These are phyloP conservation scores for Cataglyphis cursor DNA, from an alignment of 2,888 invertebrate species.

Conservation along the genomic window DNA sequence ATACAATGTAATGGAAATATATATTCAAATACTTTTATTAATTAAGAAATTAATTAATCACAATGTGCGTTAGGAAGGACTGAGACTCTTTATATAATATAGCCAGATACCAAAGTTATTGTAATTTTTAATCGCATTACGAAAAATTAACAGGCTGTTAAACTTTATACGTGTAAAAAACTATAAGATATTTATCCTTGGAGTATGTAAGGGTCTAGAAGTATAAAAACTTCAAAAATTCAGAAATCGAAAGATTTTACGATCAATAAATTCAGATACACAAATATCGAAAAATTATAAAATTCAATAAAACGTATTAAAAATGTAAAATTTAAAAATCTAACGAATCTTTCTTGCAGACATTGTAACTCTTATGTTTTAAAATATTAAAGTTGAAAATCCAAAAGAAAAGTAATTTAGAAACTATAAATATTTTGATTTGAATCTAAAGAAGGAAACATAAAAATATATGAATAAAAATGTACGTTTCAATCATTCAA, in stretches of 20 bases:
- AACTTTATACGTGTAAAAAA: slow-evolving; percentile 11
- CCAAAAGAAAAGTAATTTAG: background rate
- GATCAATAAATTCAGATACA: background rate
- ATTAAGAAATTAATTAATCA: slow-evolving; percentile 46
- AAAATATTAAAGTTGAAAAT: background rate
- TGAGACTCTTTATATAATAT: slow-evolving; percentile 71
- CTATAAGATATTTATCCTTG: slow-evolving; percentile 35
- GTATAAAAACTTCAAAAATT: slow-evolving; percentile 19
- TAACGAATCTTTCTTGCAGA: background rate
- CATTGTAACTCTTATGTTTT: background rate
- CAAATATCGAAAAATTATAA: background rate
- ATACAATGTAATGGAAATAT: slow-evolving; percentile 52
- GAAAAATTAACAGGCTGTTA: slow-evolving; percentile 49
- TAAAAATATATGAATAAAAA: background rate
- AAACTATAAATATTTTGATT: background rate
- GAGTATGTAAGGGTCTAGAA: slow-evolving; percentile 25
- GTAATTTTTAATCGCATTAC: slow-evolving; percentile 68
- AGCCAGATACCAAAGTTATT: slow-evolving; percentile 77
- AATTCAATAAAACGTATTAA: slow-evolving; percentile 1
- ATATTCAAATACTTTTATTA: slow-evolving; percentile 62
- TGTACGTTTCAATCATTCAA: background rate
- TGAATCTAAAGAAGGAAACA: background rate
- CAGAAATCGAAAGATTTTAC: background rate
- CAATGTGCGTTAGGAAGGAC: slow-evolving; percentile 66
- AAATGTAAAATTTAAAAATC: slow-evolving; percentile 9